Evolutionary conservation across 2,888 invertebrate species (phyloP).

Genomic region (Auanema freiburgensis): DNA sequence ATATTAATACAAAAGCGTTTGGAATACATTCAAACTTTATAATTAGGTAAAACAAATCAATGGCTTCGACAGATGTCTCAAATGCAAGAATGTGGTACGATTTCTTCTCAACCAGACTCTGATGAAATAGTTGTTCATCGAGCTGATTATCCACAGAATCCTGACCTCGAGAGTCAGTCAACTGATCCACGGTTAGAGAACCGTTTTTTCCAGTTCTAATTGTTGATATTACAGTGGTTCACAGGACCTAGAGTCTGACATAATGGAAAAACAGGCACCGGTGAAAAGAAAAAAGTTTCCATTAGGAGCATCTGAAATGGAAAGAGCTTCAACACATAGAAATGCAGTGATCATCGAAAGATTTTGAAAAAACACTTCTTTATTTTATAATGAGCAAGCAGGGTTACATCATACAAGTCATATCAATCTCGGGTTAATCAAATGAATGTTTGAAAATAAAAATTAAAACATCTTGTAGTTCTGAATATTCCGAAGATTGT

Average conservation of each 20-base stretch:
- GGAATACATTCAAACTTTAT: not conserved
- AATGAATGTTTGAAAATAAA: no score
- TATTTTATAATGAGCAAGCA: not conserved
- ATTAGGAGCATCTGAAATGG: constrained; percentile 35
- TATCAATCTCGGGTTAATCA: no score
- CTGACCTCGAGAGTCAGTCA: constrained; percentile 8
- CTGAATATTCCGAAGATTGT: no score
- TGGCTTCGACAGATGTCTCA: constrained; percentile 18
- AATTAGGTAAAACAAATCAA: constrained; percentile 21
- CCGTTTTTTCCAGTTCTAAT: not conserved
- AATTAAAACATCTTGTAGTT: no score
- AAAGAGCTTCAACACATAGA: constrained; percentile 32
- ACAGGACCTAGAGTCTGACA: constrained; percentile 10
- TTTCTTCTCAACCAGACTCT: not conserved
- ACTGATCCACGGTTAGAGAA: constrained; percentile 20
- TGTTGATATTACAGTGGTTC: constrained; percentile 10
- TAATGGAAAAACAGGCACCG: constrained; percentile 30
- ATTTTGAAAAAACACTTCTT: constrained; percentile 14
- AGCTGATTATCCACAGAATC: not conserved
- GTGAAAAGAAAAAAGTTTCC: constrained; percentile 46
- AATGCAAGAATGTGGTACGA: not conserved
- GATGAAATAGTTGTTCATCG: not conserved
- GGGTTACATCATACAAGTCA: no score
- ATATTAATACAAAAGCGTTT: not conserved
- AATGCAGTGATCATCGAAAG: constrained; percentile 17